Percentiles rank a stretch among this genome's conserved stretches.
phyloP scores from a whole-genome alignment of 2,888 invertebrate genomes.

The Theretra japonica region DNA sequence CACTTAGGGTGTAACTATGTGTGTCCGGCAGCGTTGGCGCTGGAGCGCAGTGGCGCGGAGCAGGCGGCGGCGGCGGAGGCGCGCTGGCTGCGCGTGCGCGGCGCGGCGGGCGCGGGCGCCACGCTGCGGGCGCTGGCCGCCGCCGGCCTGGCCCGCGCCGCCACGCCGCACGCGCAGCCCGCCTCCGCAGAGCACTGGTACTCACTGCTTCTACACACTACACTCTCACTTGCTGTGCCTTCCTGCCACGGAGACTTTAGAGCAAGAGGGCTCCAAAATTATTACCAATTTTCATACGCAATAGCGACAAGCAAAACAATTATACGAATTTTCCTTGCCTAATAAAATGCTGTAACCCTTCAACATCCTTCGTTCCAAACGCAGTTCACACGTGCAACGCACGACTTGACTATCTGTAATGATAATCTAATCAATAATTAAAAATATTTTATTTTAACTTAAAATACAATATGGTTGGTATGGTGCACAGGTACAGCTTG shows the following conservation, averaged over 20 bases:
- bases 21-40: constrained; percentile 58
- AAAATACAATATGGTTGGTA: neutral
- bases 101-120: constrained; percentile 61
- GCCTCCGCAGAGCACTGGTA: constrained; percentile 75
- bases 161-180: constrained; percentile 43
- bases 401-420: neutral
- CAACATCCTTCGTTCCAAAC: too few species aligned
- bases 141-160: constrained; percentile 68
- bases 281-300: too few species aligned
- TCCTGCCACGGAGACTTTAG: too few species aligned
- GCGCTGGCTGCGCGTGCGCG: constrained; percentile 63
- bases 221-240: too few species aligned
- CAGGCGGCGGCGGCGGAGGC: constrained; percentile 57
- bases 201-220: too few species aligned
- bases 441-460: neutral
- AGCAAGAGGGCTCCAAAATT: too few species aligned
- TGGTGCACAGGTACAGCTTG: constrained; percentile 70
- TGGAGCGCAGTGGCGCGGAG: constrained; percentile 61
- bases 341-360: too few species aligned
- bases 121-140: constrained; percentile 72
- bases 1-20: neutral
- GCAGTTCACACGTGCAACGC: too few species aligned
- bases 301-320: too few species aligned
- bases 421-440: neutral
- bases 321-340: too few species aligned